Evolutionary conservation across 2,113 vertebrate genomes (phyloP).

Genomic region (Indicator indicator): DNA sequence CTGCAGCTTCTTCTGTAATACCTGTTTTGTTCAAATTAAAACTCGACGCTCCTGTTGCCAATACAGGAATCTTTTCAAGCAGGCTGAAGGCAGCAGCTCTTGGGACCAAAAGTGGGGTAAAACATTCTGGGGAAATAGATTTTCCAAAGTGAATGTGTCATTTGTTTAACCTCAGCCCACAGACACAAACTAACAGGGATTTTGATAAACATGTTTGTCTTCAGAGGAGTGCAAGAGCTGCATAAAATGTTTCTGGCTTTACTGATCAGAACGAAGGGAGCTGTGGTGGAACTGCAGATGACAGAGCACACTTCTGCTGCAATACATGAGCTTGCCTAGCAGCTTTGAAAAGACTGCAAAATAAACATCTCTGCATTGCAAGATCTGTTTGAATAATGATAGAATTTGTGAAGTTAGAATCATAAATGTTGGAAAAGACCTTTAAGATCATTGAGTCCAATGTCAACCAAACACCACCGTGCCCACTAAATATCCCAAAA

Average conservation of each 20-base stretch:
- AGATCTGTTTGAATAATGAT: not conserved
- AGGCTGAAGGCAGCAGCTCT: not conserved
- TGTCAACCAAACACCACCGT: too few relatives aligned
- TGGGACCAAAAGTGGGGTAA: not conserved
- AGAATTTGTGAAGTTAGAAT: not conserved
- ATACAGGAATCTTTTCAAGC: conserved; percentile 18
- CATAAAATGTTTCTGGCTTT: not conserved
- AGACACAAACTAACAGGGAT: not conserved
- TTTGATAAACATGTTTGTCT: not conserved
- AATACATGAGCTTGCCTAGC: not conserved
- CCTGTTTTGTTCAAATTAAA: conserved; percentile 65
- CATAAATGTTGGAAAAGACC: too few relatives aligned
- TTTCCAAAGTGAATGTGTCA: not conserved
- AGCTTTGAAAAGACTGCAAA: not conserved
- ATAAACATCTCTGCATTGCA: not conserved
- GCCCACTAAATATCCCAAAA: too few relatives aligned
- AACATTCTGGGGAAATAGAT: not conserved
- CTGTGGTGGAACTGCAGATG: not conserved
- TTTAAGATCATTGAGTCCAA: too few relatives aligned
- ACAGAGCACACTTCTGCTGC: not conserved
- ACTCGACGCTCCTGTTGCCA: not conserved
- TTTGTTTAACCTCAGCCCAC: not conserved
- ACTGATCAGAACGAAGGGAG: not conserved
- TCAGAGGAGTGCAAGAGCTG: not conserved
- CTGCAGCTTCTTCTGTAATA: conserved; percentile 10